Conservation (phyloP, 1,140 invertebrate genomes). For the Drosophila sturtevanti region DNA sequence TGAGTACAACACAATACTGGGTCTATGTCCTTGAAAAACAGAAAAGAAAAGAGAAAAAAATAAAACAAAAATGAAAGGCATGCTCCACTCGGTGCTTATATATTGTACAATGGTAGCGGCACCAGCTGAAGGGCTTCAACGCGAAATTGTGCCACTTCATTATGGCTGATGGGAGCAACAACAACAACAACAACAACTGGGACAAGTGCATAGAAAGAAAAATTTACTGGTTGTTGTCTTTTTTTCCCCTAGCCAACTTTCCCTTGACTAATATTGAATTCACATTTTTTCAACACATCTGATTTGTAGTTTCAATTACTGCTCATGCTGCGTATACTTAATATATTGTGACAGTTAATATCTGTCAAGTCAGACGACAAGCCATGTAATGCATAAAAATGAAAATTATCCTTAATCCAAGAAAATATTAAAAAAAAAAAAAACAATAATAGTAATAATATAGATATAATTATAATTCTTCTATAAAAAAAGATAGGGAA, state of each 20-base stretch:
- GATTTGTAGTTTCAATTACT: neutral
- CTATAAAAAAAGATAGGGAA: too few species aligned
- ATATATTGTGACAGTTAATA: neutral
- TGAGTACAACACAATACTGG: neutral
- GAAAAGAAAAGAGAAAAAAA: neutral
- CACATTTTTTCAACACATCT: neutral
- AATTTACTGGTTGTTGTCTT: slow-evolving; percentile 44
- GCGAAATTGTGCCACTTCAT: slow-evolving; percentile 57
- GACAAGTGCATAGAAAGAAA: slow-evolving; percentile 31
- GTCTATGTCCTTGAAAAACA: slow-evolving; percentile 41
- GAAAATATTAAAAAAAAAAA: too few species aligned
- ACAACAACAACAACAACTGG: slow-evolving; percentile 20
- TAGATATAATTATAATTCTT: too few species aligned
- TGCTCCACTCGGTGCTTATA: slow-evolving; percentile 18
- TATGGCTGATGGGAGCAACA: slow-evolving; percentile 17
- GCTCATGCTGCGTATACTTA: slow-evolving; percentile 15
- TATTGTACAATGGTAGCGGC: slow-evolving; percentile 40
- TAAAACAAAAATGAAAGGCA: neutral
- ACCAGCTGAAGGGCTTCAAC: slow-evolving; percentile 37
- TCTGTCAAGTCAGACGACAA: slow-evolving; percentile 15
- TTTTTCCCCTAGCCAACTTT: slow-evolving; percentile 18
- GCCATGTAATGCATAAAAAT: slow-evolving; percentile 23
- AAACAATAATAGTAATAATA: too few species aligned
- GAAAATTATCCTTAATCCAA: neutral
- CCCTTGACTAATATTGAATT: slow-evolving; percentile 23